phyloP scores from a whole-genome alignment of 1,140 invertebrate genomes.

The Monomorium pharaonis region DNA sequence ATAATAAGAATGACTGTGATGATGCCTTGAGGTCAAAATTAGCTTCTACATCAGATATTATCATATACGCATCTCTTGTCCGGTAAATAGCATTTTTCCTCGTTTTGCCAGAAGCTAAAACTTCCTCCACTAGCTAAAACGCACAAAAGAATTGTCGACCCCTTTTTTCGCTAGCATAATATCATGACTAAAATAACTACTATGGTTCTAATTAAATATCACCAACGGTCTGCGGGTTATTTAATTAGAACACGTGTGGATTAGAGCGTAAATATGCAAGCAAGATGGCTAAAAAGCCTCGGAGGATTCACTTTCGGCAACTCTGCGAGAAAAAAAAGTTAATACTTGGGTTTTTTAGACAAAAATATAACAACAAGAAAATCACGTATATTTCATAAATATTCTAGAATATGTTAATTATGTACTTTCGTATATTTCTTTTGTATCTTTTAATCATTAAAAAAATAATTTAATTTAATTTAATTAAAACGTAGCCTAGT shows the following conservation, averaged over 20 bases:
- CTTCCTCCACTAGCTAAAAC: background rate
- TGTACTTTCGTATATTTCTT: background rate
- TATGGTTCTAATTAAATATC: conserved; percentile 46
- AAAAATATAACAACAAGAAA: background rate
- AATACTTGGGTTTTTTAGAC: background rate
- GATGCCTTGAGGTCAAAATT: background rate
- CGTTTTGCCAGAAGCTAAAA: conserved; percentile 1
- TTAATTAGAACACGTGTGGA: conserved; percentile 45
- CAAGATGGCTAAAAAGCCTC: conserved; percentile 4
- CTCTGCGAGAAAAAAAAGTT: background rate
- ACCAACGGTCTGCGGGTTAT: conserved; percentile 26
- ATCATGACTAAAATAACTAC: conserved; percentile 50
- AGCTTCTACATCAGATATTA: background rate
- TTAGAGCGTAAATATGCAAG: conserved; percentile 56
- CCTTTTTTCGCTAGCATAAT: conserved; percentile 27
- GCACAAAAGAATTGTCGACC: conserved; percentile 7
- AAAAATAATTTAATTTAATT: background rate
- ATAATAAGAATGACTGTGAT: background rate
- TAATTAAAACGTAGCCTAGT: background rate
- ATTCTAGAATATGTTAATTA: background rate
- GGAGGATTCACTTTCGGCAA: conserved; percentile 16
- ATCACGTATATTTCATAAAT: background rate
- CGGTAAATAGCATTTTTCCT: background rate
- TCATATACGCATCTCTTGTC: background rate
- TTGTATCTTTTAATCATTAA: background rate